Base-by-base conservation (phyloP, 2,888 invertebrate genomes). In the Pegoplata infirma region DNA sequence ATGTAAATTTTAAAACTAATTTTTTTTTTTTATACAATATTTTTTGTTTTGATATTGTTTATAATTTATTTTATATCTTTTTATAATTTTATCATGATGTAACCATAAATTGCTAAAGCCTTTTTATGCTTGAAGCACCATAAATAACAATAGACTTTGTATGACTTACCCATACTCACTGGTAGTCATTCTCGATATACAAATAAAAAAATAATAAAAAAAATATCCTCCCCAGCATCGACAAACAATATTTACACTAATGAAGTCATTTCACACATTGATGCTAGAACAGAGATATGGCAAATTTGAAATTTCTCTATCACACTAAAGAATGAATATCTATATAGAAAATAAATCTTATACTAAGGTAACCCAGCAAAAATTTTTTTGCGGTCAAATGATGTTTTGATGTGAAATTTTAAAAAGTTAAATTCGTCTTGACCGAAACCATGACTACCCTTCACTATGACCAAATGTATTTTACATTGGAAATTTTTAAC, bases 191-290 rank as follows among this genome's bases (percentile, higher is more conserved):
- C n/a, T n/a, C n/a, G n/a, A n/a, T n/a, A n/a, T n/a, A n/a, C n/a
- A n/a, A n/a, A n/a, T n/a, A n/a, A n/a, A n/a, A n/a, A n/a, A 1
- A 10, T n/a, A n/a, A n/a, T n/a, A 8, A 40, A 40, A 40, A 25
- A 40, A 40, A 40, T 44, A 23, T 12, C 12, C 10, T 16, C 6
- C 14, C n/a, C 32, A 49, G 28, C 32, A 53, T 23, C 40, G 51
- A 40, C 14, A 40, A 47, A 36, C 1, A 49, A 46, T 17, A 21
- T 40, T 36, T 16, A 51, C 23, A 23, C 16, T 53, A 53, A 53
- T 53, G 23, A 66, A 66, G 40, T 17, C 40, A 51, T 64, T 64
- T 64, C 17, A 53, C 64, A 53, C 64, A 25, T 53, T 28, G 64
- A 36, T 64, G 51, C 14, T 36, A 28, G 4, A 28, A 28, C 28